Evolutionary conservation across 2,888 invertebrate genomes (phyloP), one percentile per base, ranked within the genome.

Genomic region (Drosophila mulleri): DNA sequence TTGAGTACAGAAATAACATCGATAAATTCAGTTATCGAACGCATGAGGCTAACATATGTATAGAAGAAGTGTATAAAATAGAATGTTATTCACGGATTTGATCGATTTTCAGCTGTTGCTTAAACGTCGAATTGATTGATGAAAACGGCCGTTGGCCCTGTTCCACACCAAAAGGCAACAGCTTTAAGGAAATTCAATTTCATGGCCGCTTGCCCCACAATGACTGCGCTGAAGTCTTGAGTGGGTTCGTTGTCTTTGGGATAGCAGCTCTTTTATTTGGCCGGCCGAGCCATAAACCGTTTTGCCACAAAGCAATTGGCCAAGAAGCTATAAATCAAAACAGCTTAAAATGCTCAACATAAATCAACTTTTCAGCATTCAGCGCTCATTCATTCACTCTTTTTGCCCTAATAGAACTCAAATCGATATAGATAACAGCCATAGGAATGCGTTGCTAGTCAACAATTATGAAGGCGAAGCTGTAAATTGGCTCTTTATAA

Each of bases 271-370:
- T 47, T 67, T 68, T 57, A 52, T 59, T 59, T 66, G 54, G 54
- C 58, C 26, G 62, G 67, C 37, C 70, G 69, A 66, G 71, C 59
- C 72, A 56, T 76, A 72, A 72, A 68, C 69, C 67, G 69, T 80
- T 75, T 64, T 47, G 52, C 35, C 69, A 20, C 45, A 52, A 63
- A 65, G 57, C 71, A 78, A 62, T 74, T 42, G 63, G 48, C 66
- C 52, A 57, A 48, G 72, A 69, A 80, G 82, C 70, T 77, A 72
- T 82, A 84, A 84, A 84, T 82, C 82, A 78, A 82, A 72, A 73
- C 71, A 80, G 84, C 80, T 77, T 80, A 67, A 77, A 77, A 59
- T 42, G 61, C 65, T 79, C 68, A 66, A 59, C 67, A 67, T 73
- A 78, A 83, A 78, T 75, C 57, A 57, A 48, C 23, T 18, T 20